Conservation (phyloP, 2,113 vertebrate genomes). For the Cardinalis cardinalis region DNA sequence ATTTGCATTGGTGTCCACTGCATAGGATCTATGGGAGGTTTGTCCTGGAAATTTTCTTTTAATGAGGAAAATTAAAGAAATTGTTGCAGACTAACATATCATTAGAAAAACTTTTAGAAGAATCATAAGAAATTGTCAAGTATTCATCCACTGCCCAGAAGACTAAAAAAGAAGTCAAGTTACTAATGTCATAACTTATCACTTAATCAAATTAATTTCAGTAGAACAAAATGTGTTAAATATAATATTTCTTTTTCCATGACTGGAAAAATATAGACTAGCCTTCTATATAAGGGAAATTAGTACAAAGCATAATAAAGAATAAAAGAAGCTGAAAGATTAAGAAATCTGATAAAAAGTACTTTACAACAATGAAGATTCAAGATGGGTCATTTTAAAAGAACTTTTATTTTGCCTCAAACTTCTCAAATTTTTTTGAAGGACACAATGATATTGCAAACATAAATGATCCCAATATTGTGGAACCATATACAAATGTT, state of each 20-base stretch:
- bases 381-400: neutral
- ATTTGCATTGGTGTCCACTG: neutral
- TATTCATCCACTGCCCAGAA: neutral
- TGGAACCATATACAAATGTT: neutral
- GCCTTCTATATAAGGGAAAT: neutral
- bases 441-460: neutral
- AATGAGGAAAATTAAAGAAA: neutral
- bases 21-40: rapidly evolving
- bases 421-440: neutral
- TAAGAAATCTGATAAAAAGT: neutral
- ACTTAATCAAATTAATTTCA: neutral
- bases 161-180: neutral
- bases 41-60: neutral
- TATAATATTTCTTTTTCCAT: neutral
- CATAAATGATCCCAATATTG: neutral
- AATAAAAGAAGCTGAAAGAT: neutral
- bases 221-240: neutral
- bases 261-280: neutral
- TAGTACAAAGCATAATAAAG: neutral
- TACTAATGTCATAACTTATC: neutral
- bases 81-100: neutral
- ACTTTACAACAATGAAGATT: neutral
- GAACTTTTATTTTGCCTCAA: rapidly evolving
- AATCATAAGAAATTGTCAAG: neutral
- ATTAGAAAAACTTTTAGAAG: neutral